A percentile compares a stretch with the other conserved stretches of the same genome.
Conservation (phyloP, 2,113 vertebrate species). For the Struthidea cinerea region DNA sequence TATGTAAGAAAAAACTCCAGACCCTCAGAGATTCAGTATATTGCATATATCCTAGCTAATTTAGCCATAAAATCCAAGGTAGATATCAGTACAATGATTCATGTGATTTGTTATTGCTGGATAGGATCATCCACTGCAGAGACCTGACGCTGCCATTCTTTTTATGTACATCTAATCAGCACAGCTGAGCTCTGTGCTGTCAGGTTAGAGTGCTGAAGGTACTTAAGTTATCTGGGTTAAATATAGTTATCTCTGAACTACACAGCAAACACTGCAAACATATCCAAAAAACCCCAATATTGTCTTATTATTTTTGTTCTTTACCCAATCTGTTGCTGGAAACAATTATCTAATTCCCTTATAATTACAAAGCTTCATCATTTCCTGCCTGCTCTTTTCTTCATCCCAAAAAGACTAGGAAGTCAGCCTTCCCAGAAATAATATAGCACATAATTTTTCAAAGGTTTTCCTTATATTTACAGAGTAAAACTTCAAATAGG, state of each 20-base stretch:
- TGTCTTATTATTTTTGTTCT: neutral
- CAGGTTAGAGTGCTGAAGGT: conserved; percentile 8
- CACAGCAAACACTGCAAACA: neutral
- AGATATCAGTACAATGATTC: neutral
- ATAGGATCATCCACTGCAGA: neutral
- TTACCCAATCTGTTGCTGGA: neutral
- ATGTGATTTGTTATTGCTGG: neutral
- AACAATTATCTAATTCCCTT: neutral
- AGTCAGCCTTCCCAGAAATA: neutral
- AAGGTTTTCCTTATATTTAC: neutral
- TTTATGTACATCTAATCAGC: neutral
- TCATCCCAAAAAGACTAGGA: neutral
- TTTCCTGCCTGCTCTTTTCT: neutral
- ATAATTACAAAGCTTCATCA: neutral
- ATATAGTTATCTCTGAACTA: conserved; percentile 24
- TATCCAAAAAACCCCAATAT: neutral
- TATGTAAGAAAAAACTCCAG: neutral
- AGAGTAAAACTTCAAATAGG: neutral
- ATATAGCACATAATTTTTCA: neutral
- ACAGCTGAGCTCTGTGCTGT: neutral
- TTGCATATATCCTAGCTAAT: neutral
- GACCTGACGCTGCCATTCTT: neutral
- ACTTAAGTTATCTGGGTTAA: conserved; percentile 3
- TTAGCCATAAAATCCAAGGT: neutral
- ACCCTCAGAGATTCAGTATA: neutral